Conservation (phyloP, 2,888 invertebrate species). For the Rapana venosa region DNA sequence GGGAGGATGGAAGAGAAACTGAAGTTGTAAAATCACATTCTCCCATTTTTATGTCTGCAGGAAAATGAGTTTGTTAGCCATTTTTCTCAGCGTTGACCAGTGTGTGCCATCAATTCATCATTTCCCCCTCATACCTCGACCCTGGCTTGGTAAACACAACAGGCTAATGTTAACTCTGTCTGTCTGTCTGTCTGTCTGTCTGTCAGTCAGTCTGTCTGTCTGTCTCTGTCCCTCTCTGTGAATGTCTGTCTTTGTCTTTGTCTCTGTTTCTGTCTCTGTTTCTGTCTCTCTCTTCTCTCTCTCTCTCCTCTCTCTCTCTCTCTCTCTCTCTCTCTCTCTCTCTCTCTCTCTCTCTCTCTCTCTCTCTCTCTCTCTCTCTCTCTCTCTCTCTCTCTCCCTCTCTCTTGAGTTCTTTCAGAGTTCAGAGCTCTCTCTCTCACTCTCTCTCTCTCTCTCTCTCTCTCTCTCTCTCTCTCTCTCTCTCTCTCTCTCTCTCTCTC, state of each 20-base stretch:
- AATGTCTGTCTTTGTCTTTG: not conserved
- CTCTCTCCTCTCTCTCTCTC: not conserved
- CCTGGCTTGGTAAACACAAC: too few relatives aligned
- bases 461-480: not conserved
- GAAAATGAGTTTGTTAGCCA: constrained; percentile 2
- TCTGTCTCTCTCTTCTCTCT: constrained; percentile 3
- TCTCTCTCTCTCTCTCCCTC: constrained; percentile 4
- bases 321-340: not conserved
- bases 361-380: not conserved
- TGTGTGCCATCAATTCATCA: not conserved
- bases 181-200: constrained; percentile 25
- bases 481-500: not conserved
- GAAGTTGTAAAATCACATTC: too few relatives aligned
- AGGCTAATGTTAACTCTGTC: too few relatives aligned
- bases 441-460: not conserved
- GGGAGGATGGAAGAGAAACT: too few relatives aligned
- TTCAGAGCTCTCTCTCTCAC: not conserved
- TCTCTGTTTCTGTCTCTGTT: not conserved
- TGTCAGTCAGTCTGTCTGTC: constrained; percentile 13
- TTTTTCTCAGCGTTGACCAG: not conserved
- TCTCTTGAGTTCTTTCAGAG: not conserved
- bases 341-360: not conserved
- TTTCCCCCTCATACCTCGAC: not conserved
- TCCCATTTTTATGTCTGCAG: not conserved
- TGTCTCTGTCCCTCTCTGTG: not conserved